phyloP scores from a whole-genome alignment of 2,888 invertebrate species.

The Macrosoma leucophasiata region DNA sequence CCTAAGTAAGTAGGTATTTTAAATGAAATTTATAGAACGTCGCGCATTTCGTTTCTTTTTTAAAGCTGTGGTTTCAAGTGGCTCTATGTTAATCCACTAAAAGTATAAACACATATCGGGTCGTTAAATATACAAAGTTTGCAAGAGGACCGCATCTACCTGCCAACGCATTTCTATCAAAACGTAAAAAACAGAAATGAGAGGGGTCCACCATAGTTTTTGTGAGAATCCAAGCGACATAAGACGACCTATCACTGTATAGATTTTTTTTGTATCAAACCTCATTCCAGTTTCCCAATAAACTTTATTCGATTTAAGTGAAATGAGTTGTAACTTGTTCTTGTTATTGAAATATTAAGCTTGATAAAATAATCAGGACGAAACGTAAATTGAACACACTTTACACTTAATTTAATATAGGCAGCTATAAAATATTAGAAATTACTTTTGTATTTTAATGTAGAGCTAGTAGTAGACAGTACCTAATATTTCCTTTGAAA shows the following conservation, averaged over 20 bases:
- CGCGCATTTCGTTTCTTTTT: too few species aligned
- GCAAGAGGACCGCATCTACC: slow-evolving; percentile 61
- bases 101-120: slow-evolving; percentile 25
- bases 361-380: too few species aligned
- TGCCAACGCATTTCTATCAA: slow-evolving; percentile 59
- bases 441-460: too few species aligned
- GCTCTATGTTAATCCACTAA: slow-evolving; percentile 23
- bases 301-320: slow-evolving; percentile 63
- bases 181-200: slow-evolving; percentile 61
- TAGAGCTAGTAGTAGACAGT: too few species aligned
- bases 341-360: too few species aligned
- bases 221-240: slow-evolving; percentile 56
- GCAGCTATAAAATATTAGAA: too few species aligned
- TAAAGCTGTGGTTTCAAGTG: slow-evolving; percentile 9
- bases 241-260: slow-evolving; percentile 62
- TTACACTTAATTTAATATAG: too few species aligned
- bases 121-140: slow-evolving; percentile 43
- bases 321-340: slow-evolving; percentile 35
- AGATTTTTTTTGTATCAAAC: slow-evolving; percentile 58
- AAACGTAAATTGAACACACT: too few species aligned
- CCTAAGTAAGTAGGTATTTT: too few species aligned
- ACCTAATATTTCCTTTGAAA: too few species aligned
- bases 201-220: slow-evolving; percentile 64
- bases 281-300: slow-evolving; percentile 66
- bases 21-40: too few species aligned